phyloP scores from a whole-genome alignment of 2,888 invertebrate genomes.

The Balanococcus diminutus region DNA sequence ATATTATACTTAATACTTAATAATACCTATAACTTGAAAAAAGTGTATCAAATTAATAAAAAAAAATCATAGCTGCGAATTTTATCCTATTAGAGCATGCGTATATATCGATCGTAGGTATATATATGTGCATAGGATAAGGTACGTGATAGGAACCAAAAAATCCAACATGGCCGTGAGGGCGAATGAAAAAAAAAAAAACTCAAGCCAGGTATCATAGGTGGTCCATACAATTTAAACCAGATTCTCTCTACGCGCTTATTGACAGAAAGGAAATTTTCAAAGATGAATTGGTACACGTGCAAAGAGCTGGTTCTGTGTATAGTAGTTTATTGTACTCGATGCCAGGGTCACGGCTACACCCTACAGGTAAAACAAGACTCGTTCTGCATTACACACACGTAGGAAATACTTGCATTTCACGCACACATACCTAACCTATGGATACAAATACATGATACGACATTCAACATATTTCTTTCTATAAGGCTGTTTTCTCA shows the following conservation, averaged over 20 bases:
- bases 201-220: conserved; percentile 1
- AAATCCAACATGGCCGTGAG: conserved; percentile 22
- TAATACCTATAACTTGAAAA: neutral
- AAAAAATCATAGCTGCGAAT: neutral
- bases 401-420: neutral
- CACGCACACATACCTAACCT: neutral
- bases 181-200: conserved; percentile 16
- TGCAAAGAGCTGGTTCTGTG: conserved; percentile 45
- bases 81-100: neutral
- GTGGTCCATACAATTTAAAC: conserved; percentile 50
- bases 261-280: conserved; percentile 39
- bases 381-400: conserved; percentile 42
- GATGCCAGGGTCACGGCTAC: conserved; percentile 51
- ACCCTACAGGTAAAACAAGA: conserved; percentile 50
- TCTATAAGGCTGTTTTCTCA: neutral
- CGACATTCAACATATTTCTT: conserved; percentile 15
- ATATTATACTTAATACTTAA: neutral
- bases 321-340: conserved; percentile 49
- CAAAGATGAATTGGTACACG: conserved; percentile 52
- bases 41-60: neutral
- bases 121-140: neutral
- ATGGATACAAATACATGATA: neutral
- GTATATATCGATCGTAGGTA: no score
- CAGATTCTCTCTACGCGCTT: conserved; percentile 12
- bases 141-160: neutral